A percentile compares a stretch with the other conserved stretches of the same genome.
phyloP scores from a whole-genome alignment of 2,797 vertebrate genomes.

The Fringilla coelebs region DNA sequence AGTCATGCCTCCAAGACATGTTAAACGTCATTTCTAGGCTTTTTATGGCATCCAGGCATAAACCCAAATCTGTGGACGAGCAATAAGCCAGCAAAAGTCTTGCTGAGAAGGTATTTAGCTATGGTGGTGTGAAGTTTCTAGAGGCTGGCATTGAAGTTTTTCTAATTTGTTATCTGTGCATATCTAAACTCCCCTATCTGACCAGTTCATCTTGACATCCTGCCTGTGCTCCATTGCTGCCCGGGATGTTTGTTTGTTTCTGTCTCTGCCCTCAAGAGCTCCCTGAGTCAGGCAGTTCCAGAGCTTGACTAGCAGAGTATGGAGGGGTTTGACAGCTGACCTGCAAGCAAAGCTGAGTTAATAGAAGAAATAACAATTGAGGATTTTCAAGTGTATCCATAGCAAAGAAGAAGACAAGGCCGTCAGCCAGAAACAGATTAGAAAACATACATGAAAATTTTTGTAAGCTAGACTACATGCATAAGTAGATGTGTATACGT shows the following conservation, averaged over 20 bases:
- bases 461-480: no score
- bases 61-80: background rate
- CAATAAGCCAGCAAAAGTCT: background rate
- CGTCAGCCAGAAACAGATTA: no score
- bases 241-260: background rate
- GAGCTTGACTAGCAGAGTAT: background rate
- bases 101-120: background rate
- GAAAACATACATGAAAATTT: no score
- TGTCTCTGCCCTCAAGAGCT: background rate
- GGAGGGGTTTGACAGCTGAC: background rate
- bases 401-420: no score
- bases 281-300: accelerated
- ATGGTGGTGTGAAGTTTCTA: background rate
- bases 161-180: background rate
- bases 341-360: background rate
- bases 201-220: background rate
- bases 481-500: no score
- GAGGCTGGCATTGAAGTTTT: background rate
- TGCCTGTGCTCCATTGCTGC: background rate
- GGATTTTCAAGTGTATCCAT: background rate
- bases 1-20: background rate
- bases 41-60: background rate
- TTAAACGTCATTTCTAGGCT: background rate
- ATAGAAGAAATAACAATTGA: background rate
- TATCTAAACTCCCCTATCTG: background rate